phyloP scores from a whole-genome alignment of 2,113 vertebrate species.

The Calidris pugnax region DNA sequence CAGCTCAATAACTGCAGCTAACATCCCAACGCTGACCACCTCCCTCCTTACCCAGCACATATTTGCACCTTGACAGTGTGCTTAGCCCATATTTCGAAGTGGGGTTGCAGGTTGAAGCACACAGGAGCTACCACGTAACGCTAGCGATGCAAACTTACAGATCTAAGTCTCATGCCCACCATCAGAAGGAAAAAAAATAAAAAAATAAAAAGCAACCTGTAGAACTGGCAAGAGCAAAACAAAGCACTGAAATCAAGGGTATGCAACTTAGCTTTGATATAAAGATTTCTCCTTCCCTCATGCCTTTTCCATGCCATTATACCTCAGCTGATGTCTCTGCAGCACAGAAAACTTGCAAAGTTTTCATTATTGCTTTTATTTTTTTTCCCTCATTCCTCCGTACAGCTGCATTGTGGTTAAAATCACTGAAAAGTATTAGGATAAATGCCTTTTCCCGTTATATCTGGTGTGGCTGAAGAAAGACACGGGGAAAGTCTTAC shows the following conservation, averaged over 20 bases:
- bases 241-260: background rate
- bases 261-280: background rate
- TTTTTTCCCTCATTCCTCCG: background rate
- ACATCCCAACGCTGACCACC: accelerated
- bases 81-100: background rate
- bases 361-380: background rate
- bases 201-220: background rate
- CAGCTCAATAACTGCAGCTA: background rate
- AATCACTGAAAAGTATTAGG: background rate
- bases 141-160: background rate
- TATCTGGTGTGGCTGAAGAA: background rate
- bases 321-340: background rate
- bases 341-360: background rate
- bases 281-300: background rate
- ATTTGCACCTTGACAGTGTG: background rate
- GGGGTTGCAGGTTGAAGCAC: background rate
- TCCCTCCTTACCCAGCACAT: background rate
- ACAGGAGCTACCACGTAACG: background rate
- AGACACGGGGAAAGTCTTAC: background rate
- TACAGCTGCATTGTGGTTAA: background rate
- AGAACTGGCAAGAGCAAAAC: background rate
- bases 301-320: background rate
- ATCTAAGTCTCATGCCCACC: background rate
- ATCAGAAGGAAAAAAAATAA: background rate
- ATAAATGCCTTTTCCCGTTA: background rate